These are phyloP conservation scores for Neopelma chrysocephalum DNA, from an alignment of 2,797 vertebrate genomes.

Conservation along the genomic window DNA sequence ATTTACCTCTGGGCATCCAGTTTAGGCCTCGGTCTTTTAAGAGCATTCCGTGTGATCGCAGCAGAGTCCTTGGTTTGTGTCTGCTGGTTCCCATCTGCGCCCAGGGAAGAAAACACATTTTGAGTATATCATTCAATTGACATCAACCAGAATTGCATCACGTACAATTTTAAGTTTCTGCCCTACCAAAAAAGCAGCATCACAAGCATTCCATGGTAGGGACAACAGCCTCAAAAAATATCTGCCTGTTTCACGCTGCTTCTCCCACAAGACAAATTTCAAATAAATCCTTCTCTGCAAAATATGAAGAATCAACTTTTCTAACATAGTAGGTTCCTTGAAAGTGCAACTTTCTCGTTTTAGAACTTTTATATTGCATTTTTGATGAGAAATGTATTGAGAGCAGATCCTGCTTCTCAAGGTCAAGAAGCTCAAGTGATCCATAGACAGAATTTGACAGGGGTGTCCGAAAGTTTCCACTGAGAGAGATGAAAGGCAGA, in stretches of 20 bases:
- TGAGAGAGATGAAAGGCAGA: background rate
- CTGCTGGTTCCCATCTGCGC: slow-evolving; percentile 21
- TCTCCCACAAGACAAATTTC: background rate
- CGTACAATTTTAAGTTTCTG: background rate
- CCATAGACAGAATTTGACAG: background rate
- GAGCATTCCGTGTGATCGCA: slow-evolving; percentile 75
- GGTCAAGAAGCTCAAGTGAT: background rate
- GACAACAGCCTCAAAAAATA: background rate
- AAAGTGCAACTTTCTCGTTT: background rate
- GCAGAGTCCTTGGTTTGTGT: slow-evolving; percentile 77
- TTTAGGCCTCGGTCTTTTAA: slow-evolving; percentile 87
- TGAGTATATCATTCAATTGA: background rate
- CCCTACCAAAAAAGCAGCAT: background rate
- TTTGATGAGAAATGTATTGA: background rate
- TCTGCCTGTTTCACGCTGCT: background rate
- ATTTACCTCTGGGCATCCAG: slow-evolving; percentile 91
- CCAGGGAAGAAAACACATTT: background rate
- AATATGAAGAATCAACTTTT: background rate
- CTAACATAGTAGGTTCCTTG: background rate
- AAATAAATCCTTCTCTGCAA: background rate
- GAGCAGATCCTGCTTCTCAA: background rate
- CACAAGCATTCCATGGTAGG: background rate
- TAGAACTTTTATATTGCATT: background rate
- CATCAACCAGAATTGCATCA: background rate
- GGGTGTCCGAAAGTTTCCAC: background rate